Percentiles rank a stretch among this genome's conserved stretches.
Evolutionary conservation across 2,888 invertebrate species (phyloP).

Genomic region (Metacarcinus magister): DNA sequence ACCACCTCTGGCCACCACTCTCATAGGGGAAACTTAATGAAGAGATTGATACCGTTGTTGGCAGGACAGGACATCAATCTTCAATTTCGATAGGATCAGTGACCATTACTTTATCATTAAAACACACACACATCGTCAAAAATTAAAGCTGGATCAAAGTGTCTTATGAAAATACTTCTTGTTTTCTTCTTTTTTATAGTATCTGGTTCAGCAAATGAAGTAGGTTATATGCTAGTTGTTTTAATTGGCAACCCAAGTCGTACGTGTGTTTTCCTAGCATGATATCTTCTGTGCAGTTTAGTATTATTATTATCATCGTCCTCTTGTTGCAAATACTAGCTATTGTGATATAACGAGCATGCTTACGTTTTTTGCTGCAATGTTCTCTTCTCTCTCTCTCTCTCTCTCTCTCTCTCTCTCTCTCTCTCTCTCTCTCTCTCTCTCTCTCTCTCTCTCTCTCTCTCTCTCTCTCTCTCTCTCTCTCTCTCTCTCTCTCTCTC

Average conservation of each 20-base stretch:
- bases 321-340: neutral
- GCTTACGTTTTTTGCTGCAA: neutral
- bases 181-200: neutral
- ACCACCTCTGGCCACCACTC: neutral
- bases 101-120: conserved; percentile 26
- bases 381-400: neutral
- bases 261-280: neutral
- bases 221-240: neutral
- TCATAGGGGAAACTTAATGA: neutral
- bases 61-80: neutral
- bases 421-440: conserved; percentile 26
- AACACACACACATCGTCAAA: neutral
- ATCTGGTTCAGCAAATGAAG: neutral
- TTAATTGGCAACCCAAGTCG: neutral
- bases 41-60: neutral
- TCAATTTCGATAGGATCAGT: neutral
- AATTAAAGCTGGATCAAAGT: neutral
- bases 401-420: conserved; percentile 26
- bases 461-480: conserved; percentile 9
- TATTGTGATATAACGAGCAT: neutral
- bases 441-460: conserved; percentile 18
- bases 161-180: neutral
- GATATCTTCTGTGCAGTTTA: neutral
- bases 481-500: neutral
- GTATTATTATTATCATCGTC: neutral